Percentiles rank a stretch among this genome's conserved stretches.
phyloP scores from a whole-genome alignment of 2,797 vertebrate species.

The Semotilus atromaculatus region DNA sequence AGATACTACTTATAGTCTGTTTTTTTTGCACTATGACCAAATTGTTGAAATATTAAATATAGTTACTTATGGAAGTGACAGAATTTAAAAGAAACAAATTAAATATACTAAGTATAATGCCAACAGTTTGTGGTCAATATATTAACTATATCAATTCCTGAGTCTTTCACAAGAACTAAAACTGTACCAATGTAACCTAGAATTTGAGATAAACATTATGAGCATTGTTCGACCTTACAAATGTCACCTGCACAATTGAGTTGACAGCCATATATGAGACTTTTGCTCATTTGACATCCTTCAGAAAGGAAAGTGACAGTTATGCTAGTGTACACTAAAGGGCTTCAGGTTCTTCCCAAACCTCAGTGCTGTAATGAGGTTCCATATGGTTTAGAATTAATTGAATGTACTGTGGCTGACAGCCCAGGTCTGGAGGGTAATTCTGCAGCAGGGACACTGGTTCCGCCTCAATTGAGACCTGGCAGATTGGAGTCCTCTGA shows the following conservation, averaged over 20 bases:
- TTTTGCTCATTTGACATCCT: slow-evolving; percentile 46
- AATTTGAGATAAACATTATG: slow-evolving; percentile 23
- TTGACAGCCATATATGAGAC: slow-evolving; percentile 25
- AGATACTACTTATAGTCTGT: background rate
- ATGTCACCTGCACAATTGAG: slow-evolving; percentile 45
- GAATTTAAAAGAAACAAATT: background rate
- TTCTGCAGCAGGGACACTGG: slow-evolving; percentile 51
- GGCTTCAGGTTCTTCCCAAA: slow-evolving; percentile 54
- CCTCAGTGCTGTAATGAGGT: slow-evolving; percentile 53
- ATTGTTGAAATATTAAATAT: background rate
- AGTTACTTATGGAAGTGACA: no score
- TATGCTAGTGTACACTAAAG: slow-evolving; percentile 44
- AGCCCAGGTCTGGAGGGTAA: slow-evolving; percentile 58
- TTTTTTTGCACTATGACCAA: background rate
- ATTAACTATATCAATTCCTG: background rate
- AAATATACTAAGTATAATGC: background rate
- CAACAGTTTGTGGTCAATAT: background rate
- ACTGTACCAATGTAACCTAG: background rate
- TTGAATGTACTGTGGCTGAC: slow-evolving; percentile 58
- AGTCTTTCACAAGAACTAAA: background rate
- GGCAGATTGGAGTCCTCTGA: slow-evolving; percentile 51
- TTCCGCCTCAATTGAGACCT: slow-evolving; percentile 60
- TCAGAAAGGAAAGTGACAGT: slow-evolving; percentile 41
- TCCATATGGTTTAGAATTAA: slow-evolving; percentile 61
- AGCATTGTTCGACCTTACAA: slow-evolving; percentile 21